Conservation (phyloP, 1,140 invertebrate genomes). For the Drosophila obscura region DNA sequence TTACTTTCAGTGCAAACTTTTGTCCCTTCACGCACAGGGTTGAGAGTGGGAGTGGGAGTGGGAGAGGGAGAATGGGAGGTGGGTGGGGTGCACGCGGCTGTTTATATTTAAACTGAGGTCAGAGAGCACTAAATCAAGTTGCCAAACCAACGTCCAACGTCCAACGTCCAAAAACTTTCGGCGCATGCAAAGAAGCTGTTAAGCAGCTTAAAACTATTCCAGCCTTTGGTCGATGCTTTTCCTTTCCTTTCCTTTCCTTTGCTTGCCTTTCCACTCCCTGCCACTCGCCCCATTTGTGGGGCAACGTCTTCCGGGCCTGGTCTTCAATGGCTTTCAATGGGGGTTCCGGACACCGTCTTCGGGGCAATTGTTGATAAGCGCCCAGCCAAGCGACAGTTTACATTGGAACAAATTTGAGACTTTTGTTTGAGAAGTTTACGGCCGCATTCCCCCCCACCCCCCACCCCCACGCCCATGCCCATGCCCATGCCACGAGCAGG, state of each 20-base stretch:
- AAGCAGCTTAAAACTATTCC: slow-evolving; percentile 83
- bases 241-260: not conserved
- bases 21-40: slow-evolving; percentile 34
- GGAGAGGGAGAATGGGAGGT: not conserved
- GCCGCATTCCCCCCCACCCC: not conserved
- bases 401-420: slow-evolving; percentile 80
- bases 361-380: slow-evolving; percentile 78
- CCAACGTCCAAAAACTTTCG: slow-evolving; percentile 53
- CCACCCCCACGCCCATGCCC: no score
- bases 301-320: not conserved
- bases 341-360: slow-evolving; percentile 41
- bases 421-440: slow-evolving; percentile 69
- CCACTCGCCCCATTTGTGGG: not conserved
- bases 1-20: slow-evolving; percentile 76
- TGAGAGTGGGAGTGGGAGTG: not conserved
- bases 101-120: slow-evolving; percentile 84
- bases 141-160: slow-evolving; percentile 54
- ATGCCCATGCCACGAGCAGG: not conserved
- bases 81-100: slow-evolving; percentile 51
- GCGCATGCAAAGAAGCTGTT: slow-evolving; percentile 70
- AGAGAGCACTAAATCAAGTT: slow-evolving; percentile 84
- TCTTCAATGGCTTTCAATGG: not conserved
- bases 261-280: not conserved
- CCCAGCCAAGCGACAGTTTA: slow-evolving; percentile 78
- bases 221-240: not conserved